Percentiles rank a stretch among this genome's conserved stretches.
phyloP scores from a whole-genome alignment of 2,888 invertebrate genomes.

The Xiphydria camelus region DNA sequence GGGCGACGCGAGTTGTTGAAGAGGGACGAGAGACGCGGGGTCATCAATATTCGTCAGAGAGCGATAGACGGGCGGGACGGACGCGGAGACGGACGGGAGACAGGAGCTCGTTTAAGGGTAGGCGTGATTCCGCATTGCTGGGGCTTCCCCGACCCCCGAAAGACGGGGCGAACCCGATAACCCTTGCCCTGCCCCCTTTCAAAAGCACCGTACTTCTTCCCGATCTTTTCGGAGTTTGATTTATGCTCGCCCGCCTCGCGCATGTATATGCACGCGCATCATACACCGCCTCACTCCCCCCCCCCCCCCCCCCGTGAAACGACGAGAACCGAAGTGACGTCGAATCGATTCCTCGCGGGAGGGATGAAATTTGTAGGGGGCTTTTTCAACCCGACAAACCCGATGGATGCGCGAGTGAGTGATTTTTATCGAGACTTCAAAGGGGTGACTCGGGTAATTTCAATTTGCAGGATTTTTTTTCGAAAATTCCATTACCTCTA shows the following conservation, averaged over 20 bases:
- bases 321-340: too few species aligned
- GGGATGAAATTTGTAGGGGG: too few species aligned
- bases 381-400: too few species aligned
- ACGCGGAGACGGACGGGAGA: background rate
- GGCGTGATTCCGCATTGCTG: slow-evolving; percentile 18
- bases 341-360: too few species aligned
- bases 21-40: slow-evolving; percentile 3
- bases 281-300: too few species aligned
- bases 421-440: too few species aligned
- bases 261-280: slow-evolving; percentile 8
- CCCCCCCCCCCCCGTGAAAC: too few species aligned
- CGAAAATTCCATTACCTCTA: too few species aligned
- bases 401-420: too few species aligned
- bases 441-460: too few species aligned
- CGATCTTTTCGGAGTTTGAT: slow-evolving; percentile 5
- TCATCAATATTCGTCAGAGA: slow-evolving; percentile 37
- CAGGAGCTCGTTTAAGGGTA: slow-evolving; percentile 4
- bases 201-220: background rate
- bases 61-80: slow-evolving; percentile 23
- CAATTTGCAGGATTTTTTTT: too few species aligned
- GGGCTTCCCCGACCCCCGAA: slow-evolving; percentile 6
- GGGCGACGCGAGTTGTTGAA: too few species aligned
- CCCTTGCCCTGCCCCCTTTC: background rate
- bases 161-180: background rate
- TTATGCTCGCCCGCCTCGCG: slow-evolving; percentile 1